Conservation (phyloP, 2,113 vertebrate species). For the Stigmatopora argus region DNA sequence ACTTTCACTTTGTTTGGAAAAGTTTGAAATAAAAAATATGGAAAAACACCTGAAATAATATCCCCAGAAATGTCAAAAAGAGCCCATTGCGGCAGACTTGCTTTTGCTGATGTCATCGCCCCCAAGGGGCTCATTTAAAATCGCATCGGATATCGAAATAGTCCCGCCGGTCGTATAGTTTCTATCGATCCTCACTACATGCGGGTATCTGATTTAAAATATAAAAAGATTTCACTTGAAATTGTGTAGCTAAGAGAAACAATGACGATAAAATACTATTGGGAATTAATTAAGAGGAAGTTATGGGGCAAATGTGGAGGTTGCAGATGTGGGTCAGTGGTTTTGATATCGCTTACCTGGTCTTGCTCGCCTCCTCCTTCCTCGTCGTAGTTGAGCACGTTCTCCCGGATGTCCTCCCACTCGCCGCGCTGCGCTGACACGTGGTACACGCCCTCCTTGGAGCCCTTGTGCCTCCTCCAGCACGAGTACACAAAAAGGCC, state of each 20-base stretch:
- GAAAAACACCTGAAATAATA: too few species aligned
- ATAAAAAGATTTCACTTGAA: neutral
- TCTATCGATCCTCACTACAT: neutral
- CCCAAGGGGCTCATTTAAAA: neutral
- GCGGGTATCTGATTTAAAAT: neutral
- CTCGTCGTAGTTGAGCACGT: conserved; percentile 84
- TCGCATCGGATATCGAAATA: neutral
- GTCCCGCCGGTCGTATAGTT: neutral
- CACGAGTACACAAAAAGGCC: conserved; percentile 76
- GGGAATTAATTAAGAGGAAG: too few species aligned
- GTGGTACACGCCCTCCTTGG: conserved; percentile 71
- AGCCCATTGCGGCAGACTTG: neutral
- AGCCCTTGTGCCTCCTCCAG: conserved; percentile 72
- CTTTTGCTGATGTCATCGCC: neutral
- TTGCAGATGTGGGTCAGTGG: neutral
- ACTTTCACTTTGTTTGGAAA: too few species aligned
- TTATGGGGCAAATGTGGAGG: neutral
- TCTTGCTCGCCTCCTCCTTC: conserved; percentile 87
- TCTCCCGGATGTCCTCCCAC: conserved; percentile 83
- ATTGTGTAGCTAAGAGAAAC: neutral
- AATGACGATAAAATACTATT: neutral
- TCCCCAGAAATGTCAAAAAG: neutral
- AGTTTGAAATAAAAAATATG: too few species aligned
- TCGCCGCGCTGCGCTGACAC: conserved; percentile 74
- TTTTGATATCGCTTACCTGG: conserved; percentile 67